These are phyloP conservation scores for Podargus strigoides DNA, from an alignment of 2,797 vertebrate genomes.

Conservation along the genomic window DNA sequence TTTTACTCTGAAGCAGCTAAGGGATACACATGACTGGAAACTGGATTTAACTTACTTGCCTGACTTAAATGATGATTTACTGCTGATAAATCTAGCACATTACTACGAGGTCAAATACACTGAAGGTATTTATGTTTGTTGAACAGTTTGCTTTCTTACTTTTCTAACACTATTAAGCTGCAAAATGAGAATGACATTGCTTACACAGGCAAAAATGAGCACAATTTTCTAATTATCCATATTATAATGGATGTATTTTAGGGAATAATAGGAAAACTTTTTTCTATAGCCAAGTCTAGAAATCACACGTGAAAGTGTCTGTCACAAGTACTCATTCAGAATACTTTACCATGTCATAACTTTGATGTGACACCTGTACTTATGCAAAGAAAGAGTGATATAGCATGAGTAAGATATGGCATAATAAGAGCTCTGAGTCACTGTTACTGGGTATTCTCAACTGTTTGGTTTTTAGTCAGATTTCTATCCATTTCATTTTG, in stretches of 20 bases:
- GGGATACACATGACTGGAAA: background rate
- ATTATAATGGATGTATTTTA: background rate
- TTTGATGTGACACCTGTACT: background rate
- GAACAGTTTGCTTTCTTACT: background rate
- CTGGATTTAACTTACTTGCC: conserved; percentile 61
- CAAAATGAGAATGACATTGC: background rate
- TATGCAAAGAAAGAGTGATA: background rate
- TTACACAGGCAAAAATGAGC: background rate
- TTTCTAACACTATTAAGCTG: background rate
- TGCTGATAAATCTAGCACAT: conserved; percentile 55
- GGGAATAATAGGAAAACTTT: background rate
- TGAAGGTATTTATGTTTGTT: conserved; percentile 35
- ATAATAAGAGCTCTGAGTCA: background rate
- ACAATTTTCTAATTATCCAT: background rate
- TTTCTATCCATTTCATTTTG: background rate
- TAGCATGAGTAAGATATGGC: background rate
- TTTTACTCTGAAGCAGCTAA: conserved; percentile 43
- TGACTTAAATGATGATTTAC: conserved; percentile 58
- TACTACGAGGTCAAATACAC: conserved; percentile 43
- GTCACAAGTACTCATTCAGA: background rate
- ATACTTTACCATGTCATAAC: background rate
- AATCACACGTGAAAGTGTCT: background rate
- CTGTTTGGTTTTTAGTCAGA: background rate
- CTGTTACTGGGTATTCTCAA: background rate
- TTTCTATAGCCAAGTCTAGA: background rate